phyloP scores from a whole-genome alignment of 2,113 vertebrate genomes.

The Bettongia penicillata region DNA sequence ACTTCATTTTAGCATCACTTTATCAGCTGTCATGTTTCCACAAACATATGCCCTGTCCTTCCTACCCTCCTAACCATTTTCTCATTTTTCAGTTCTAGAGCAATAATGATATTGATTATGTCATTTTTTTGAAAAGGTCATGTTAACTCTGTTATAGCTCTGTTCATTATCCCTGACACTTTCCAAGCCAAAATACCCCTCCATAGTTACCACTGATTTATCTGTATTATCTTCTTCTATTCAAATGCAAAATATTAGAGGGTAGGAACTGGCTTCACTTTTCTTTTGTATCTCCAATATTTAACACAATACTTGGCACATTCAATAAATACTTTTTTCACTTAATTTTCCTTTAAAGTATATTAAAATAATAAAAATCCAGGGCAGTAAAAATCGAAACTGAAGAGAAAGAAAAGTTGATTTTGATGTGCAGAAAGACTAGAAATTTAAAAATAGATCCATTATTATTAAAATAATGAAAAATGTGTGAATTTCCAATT shows the following conservation, averaged over 20 bases:
- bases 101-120: neutral
- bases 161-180: neutral
- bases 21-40: neutral
- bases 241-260: neutral
- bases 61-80: neutral
- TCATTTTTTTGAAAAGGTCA: neutral
- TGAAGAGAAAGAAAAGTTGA: conserved; percentile 52
- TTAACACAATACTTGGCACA: neutral
- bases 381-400: conserved; percentile 13
- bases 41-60: neutral
- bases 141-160: neutral
- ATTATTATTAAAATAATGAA: conserved; percentile 53
- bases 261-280: neutral
- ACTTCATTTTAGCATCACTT: neutral
- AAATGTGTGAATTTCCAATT: conserved; percentile 4
- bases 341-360: neutral
- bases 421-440: conserved; percentile 43
- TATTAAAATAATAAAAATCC: conserved; percentile 17
- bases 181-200: neutral
- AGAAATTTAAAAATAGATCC: conserved; percentile 52
- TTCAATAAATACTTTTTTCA: neutral
- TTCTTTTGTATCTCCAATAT: neutral
- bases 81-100: neutral
- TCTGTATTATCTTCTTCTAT: neutral
- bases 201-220: neutral